Percentiles rank a stretch among this genome's conserved stretches.
Evolutionary conservation across 2,113 vertebrate genomes (phyloP).

Genomic region (Mystacornis crossleyi): DNA sequence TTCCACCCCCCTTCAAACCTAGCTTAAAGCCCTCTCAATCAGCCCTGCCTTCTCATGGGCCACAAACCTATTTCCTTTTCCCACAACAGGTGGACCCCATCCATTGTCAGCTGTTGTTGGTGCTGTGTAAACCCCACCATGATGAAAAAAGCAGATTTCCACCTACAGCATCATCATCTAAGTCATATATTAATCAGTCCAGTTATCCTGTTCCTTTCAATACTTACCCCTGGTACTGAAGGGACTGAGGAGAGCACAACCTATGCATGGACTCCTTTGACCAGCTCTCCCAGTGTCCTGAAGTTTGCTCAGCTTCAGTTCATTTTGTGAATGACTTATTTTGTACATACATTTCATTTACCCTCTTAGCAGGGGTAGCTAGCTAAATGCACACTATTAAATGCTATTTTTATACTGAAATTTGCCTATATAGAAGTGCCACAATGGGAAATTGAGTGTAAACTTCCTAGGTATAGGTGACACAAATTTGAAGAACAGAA

Average conservation of each 20-base stretch:
- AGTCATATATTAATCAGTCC: background rate
- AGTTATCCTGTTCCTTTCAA: background rate
- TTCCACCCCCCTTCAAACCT: fast-evolving
- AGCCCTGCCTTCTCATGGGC: background rate
- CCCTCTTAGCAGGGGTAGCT: background rate
- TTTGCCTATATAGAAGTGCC: background rate
- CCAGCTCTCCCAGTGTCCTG: background rate
- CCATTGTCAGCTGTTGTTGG: background rate
- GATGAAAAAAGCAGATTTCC: background rate
- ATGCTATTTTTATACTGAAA: background rate
- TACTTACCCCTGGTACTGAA: background rate
- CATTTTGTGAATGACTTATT: background rate
- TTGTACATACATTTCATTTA: background rate
- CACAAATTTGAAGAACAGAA: background rate
- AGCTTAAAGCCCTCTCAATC: background rate
- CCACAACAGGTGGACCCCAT: background rate
- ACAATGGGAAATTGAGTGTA: background rate
- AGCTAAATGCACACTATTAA: background rate
- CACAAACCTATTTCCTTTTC: background rate
- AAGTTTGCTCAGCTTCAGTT: background rate
- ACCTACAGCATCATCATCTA: background rate
- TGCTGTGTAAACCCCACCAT: background rate
- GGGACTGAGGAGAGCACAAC: background rate
- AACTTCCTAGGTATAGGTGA: background rate
- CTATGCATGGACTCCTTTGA: background rate